A percentile compares a stretch with the other conserved stretches of the same genome.
Evolutionary conservation across 2,113 vertebrate species (phyloP).

Genomic region (Myocastor coypus): DNA sequence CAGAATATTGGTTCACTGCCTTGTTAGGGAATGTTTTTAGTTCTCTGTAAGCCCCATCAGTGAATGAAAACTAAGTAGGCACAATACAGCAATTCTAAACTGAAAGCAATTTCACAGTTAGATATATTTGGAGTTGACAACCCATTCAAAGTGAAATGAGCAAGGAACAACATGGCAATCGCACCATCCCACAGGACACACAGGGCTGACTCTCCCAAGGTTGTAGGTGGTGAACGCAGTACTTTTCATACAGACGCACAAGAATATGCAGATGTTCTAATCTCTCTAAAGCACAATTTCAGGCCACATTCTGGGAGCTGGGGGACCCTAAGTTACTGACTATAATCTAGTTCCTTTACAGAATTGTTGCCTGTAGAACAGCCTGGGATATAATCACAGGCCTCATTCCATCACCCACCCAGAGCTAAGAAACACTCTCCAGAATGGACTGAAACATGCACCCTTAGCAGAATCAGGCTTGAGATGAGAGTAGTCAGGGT

Average conservation of each 20-base stretch:
- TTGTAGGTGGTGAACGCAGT: neutral
- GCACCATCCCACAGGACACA: neutral
- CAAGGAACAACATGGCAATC: neutral
- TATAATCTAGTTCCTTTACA: too few relatives aligned
- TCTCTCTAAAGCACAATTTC: neutral
- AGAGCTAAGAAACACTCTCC: neutral
- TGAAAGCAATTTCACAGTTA: neutral
- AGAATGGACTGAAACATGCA: fast-evolving
- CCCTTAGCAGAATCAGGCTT: neutral
- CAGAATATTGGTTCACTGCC: slow-evolving; percentile 18
- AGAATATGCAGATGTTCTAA: neutral
- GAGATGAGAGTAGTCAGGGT: neutral
- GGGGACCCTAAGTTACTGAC: neutral
- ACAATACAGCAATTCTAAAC: neutral
- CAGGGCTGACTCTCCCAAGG: neutral
- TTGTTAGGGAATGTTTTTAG: neutral
- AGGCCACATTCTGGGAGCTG: neutral
- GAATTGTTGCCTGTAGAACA: neutral
- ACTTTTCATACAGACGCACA: neutral
- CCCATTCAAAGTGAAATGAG: neutral
- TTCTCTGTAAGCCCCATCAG: neutral
- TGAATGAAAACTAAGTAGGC: neutral
- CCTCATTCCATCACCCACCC: too few relatives aligned
- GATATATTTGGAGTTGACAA: neutral
- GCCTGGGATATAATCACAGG: neutral